Percentiles rank a stretch among this genome's conserved stretches.
These are phyloP conservation scores for Priocnemis perturbator DNA, from an alignment of 2,888 invertebrate species.

Conservation along the genomic window DNA sequence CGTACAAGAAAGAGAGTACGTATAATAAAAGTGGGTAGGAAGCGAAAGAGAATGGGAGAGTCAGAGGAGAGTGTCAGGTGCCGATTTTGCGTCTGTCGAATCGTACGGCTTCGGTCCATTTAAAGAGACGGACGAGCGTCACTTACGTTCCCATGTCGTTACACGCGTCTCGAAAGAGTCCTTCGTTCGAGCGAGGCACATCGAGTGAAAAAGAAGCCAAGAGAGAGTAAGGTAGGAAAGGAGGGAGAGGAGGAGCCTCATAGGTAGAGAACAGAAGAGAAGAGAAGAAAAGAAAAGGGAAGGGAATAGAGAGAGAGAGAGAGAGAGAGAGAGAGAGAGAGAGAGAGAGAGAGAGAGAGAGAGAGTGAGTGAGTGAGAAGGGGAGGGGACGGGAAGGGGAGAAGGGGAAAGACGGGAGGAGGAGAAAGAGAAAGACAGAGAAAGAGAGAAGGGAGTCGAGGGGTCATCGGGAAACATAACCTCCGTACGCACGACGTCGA, in stretches of 20 bases:
- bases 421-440: slow-evolving; percentile 7
- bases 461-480: slow-evolving; percentile 65
- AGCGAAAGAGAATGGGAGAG: neutral
- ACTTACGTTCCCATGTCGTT: neutral
- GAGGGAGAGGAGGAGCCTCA: slow-evolving; percentile 10
- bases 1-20: slow-evolving; percentile 24
- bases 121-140: slow-evolving; percentile 11
- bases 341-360: too few relatives aligned
- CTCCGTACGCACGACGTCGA: slow-evolving; percentile 49
- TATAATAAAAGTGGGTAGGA: slow-evolving; percentile 16
- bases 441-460: slow-evolving; percentile 40
- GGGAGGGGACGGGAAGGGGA: too few relatives aligned
- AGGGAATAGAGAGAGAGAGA: too few relatives aligned
- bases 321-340: too few relatives aligned
- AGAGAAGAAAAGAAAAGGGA: slow-evolving; percentile 17
- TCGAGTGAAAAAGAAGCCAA: slow-evolving; percentile 10
- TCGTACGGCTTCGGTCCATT: neutral
- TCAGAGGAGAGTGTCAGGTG: neutral
- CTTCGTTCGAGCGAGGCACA: slow-evolving; percentile 15
- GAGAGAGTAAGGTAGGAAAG: too few relatives aligned
- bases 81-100: neutral
- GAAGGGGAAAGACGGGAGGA: slow-evolving; percentile 27
- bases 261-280: slow-evolving; percentile 11
- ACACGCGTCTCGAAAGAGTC: neutral
- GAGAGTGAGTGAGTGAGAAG: too few relatives aligned